A percentile compares a stretch with the other conserved stretches of the same genome.
These are phyloP conservation scores for Danionella dracula DNA, from an alignment of 2,797 vertebrate genomes.

Conservation along the genomic window DNA sequence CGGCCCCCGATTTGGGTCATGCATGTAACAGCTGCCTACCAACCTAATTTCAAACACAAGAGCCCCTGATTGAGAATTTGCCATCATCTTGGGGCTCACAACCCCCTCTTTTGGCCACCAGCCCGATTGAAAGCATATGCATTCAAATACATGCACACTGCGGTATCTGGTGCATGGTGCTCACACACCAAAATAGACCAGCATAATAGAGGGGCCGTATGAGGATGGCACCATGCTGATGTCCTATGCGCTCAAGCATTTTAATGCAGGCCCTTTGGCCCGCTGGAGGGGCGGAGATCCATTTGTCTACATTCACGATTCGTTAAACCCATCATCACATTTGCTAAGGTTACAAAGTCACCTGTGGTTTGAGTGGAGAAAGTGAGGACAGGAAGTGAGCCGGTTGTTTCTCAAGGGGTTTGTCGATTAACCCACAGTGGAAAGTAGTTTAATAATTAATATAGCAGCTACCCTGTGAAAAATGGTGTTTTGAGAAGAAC, in stretches of 20 bases:
- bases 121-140: not conserved
- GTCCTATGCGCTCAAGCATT: not conserved
- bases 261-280: not conserved
- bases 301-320: slow-evolving; percentile 12
- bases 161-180: not conserved
- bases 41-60: slow-evolving; percentile 42
- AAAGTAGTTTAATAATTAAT: too few species aligned
- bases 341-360: not conserved
- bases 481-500: too few species aligned
- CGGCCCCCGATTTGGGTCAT: slow-evolving; percentile 41
- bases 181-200: not conserved
- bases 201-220: not conserved
- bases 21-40: slow-evolving; percentile 28
- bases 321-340: slow-evolving; percentile 24
- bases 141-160: not conserved
- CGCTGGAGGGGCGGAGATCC: not conserved
- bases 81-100: slow-evolving; percentile 5
- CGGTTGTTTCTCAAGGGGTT: not conserved
- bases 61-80: slow-evolving; percentile 19
- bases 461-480: too few species aligned
- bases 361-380: not conserved
- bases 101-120: slow-evolving; percentile 19
- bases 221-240: not conserved
- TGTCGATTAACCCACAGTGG: not conserved
- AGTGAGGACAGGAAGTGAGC: not conserved